Base-by-base conservation (phyloP, 2,888 invertebrate genomes). In the Palloptera scutellata region DNA sequence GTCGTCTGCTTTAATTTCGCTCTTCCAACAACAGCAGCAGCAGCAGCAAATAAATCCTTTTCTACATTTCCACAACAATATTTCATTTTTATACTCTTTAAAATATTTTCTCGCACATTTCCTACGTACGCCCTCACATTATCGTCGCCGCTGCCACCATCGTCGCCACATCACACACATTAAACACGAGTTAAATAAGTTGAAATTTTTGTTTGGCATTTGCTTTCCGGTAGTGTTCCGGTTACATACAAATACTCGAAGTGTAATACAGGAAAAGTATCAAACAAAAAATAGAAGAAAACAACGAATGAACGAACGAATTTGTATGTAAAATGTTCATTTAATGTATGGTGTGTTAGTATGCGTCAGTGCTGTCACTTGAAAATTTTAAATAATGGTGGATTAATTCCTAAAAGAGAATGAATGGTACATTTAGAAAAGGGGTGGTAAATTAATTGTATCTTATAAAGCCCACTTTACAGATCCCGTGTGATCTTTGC, bases 211-310 rank as follows among this genome's bases (percentile, higher is more conserved):
- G 67, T 73, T 72, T 68, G 70, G 66, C 69, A 67, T 70, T 72
- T 67, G 67, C 64, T 69, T 71, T 70, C 71, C 71, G 66, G 64
- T 64, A 60, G 48, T 65, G 65, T 71, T 73, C 71, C 71, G 73
- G 73, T 71, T 68, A 64, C 70, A 68, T 42, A 57, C 51, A 30
- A 30, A 30, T 30, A 30, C 30, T 30, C 30, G 30, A 4, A 30
- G 30, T 30, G 30, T 30, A 30, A 30, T 30, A 30, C 30, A 30
- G 30, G 30, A 30, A 30, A 30, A 30, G 30, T 30, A 30, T 6
- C 2, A 30, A 30, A 64, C 55, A 57, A 61, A 59, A 58, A 68
- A 63, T 52, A 30, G 5, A n/a, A 42, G 10, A 13, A n/a, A 45
- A 13, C 17, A 61, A 30, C 10, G 40, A 55, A 48, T 5, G 48